Evolutionary conservation across 92 coral and sea anemone genomes (phyloP).

Genomic region (Epizoanthus fatuus): DNA sequence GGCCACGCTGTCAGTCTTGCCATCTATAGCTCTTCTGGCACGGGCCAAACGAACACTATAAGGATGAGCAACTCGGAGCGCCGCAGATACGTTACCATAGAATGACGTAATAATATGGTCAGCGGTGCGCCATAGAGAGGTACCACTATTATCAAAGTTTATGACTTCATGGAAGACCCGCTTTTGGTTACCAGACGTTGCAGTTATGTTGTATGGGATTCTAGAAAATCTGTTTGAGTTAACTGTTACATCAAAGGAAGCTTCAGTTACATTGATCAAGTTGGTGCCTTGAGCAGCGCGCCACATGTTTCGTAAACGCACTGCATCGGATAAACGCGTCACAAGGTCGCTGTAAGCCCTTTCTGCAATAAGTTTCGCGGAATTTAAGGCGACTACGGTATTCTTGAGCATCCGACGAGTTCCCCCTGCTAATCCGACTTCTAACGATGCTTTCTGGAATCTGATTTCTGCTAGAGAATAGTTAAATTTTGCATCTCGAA

Average conservation of each 20-base stretch:
- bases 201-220: conserved; percentile 35
- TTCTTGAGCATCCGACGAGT: conserved; percentile 58
- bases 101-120: conserved; percentile 48
- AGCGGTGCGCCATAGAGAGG: conserved; percentile 68
- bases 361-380: conserved; percentile 30
- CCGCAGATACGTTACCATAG: conserved; percentile 58
- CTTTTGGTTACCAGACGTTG: conserved; percentile 19
- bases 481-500: conserved; percentile 51
- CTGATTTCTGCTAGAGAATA: conserved; percentile 61
- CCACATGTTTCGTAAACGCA: conserved; percentile 10
- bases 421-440: conserved; percentile 61
- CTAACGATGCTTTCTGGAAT: conserved; percentile 47
- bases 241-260: conserved; percentile 29
- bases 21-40: conserved; percentile 60
- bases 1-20: conserved; percentile 8
- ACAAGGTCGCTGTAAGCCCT: conserved; percentile 47
- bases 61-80: conserved; percentile 55
- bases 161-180: conserved; percentile 26
- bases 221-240: background rate
- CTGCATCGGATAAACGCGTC: conserved; percentile 25
- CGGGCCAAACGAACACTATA: conserved; percentile 31
- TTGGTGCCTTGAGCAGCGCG: conserved; percentile 2
- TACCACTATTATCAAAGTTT: conserved; percentile 36
- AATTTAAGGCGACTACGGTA: conserved; percentile 40
- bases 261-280: conserved; percentile 24